Evolutionary conservation across 2,888 invertebrate genomes (phyloP), one percentile per base, ranked within the genome.

Genomic region (Hydriomena furcata): DNA sequence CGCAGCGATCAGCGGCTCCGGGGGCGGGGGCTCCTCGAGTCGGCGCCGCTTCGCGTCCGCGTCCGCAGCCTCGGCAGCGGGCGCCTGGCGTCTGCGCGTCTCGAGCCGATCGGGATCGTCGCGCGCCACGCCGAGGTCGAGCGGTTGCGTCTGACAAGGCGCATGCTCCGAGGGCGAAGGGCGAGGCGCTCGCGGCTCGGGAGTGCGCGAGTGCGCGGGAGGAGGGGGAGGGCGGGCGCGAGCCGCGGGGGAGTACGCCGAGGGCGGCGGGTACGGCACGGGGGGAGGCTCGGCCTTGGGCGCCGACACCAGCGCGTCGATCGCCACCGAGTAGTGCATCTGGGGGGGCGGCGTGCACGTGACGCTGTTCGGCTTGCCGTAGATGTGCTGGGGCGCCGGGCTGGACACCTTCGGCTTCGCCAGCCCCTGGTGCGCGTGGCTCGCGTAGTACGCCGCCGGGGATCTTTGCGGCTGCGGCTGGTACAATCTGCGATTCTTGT

Each of bases 321-420:
- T 79, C 24, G 80, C 78, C 0, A 62, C 45, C 24, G 54, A 90
- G 78, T 69, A 91, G 76, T 79, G 91, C 68, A 75, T 91, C 64
- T 68, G 92, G 72, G 77, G 91, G 78, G 73, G 92, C 63, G 73
- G 90, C 66, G 65, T 91, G 73, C 79, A 92, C 76, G 76, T 92
- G 75, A 69, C 91, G 76, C 71, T 87, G 76, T 77, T 84, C 70
- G 71, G 88, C 67, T 94, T 95, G 36, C 94, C 94, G 74, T 95
- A 95, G 54, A 95, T 93, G 71, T 94, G 94, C 41, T 93, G 94
- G 34, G 95, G 95, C 46, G 95, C 95, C 0, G 95, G 95, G 72
- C 94, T 94, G 66, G 94, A 95, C 34, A 95, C 95, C 83, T 94
- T 94, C 10, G 93, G 92, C 66, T 93, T 93, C 31, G 86, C 84